Conservation (phyloP, 2,113 vertebrate genomes). For the Sturnira hondurensis region DNA sequence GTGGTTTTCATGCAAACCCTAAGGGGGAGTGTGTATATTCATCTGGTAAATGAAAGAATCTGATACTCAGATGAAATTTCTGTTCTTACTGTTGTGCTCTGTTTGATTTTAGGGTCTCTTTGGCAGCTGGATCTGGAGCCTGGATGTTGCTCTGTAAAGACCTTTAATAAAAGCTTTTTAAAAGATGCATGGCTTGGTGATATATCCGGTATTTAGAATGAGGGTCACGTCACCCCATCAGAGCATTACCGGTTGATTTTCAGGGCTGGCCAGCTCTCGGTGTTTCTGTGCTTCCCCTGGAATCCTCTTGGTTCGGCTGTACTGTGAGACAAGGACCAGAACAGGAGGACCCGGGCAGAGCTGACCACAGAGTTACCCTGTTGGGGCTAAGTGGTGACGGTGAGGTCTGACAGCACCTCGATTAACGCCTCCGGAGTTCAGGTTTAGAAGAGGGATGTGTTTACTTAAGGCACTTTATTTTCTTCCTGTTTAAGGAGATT, state of each 20-base stretch:
- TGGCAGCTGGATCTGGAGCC: slow-evolving; percentile 63
- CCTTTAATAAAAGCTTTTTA: slow-evolving; percentile 80
- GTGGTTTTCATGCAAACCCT: neutral
- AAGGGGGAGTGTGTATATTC: neutral
- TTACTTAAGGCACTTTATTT: neutral
- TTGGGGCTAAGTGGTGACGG: neutral
- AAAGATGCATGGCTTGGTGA: slow-evolving; percentile 28
- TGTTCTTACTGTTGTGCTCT: slow-evolving; percentile 55
- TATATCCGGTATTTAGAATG: neutral
- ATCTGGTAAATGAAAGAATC: neutral
- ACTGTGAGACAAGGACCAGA: neutral
- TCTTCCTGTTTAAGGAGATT: neutral
- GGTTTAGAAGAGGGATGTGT: neutral
- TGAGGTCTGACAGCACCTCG: neutral
- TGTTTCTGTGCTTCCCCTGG: neutral
- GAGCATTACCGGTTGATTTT: neutral
- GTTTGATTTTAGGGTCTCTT: slow-evolving; percentile 74
- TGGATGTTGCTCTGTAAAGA: slow-evolving; percentile 70
- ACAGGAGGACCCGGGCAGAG: neutral
- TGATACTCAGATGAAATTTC: neutral
- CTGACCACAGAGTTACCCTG: neutral
- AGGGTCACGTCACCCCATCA: neutral
- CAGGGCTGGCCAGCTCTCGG: neutral
- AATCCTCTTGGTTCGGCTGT: neutral
- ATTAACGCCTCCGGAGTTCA: neutral